A percentile compares a stretch with the other conserved stretches of the same genome.
These are phyloP conservation scores for Crotophaga sulcirostris DNA, from an alignment of 2,113 vertebrate genomes.

Conservation along the genomic window DNA sequence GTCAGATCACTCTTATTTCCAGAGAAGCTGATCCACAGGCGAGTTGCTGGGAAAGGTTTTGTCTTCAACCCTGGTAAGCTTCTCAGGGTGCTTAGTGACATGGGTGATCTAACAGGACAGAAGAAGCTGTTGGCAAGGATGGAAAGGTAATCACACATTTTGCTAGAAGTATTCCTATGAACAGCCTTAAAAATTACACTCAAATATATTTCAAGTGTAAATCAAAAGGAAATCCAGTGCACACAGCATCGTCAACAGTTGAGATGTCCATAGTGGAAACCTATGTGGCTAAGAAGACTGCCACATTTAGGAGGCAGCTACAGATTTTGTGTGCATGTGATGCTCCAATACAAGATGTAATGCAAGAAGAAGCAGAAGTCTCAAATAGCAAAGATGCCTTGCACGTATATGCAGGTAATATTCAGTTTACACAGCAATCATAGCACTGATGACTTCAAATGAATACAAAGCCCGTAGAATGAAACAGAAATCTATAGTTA, in stretches of 20 bases:
- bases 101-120: accelerated
- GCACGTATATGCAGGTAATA: not conserved
- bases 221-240: not conserved
- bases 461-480: not conserved
- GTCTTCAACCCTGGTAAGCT: not conserved
- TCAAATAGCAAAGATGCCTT: not conserved
- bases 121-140: accelerated
- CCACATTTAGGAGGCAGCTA: not conserved
- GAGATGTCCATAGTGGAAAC: not conserved
- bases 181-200: not conserved
- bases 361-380: not conserved
- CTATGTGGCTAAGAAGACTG: not conserved
- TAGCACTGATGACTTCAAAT: not conserved
- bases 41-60: not conserved
- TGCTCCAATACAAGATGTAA: not conserved
- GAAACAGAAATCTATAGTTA: not conserved
- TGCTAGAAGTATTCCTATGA: not conserved
- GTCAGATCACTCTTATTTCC: not conserved
- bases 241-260: not conserved
- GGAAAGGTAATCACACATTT: not conserved
- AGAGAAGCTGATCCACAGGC: not conserved
- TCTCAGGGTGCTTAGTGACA: not conserved
- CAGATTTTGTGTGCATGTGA: not conserved
- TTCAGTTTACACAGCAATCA: not conserved
- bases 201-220: not conserved